These are phyloP conservation scores for Diarsia mendica DNA, from an alignment of 2,888 invertebrate species.

Conservation along the genomic window DNA sequence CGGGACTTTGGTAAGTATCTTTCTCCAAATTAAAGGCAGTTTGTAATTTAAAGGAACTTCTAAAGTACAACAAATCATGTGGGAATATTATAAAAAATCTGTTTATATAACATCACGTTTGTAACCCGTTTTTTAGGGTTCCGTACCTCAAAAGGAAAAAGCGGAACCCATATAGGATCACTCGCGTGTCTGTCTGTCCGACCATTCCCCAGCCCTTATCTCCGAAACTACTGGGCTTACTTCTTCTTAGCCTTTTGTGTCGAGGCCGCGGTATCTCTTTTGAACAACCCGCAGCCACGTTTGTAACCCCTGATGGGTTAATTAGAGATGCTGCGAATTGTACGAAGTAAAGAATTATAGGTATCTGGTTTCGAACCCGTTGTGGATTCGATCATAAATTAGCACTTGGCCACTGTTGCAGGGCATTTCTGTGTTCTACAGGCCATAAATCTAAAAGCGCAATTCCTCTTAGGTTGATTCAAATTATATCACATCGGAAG, in stretches of 20 bases:
- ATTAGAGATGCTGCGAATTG: neutral
- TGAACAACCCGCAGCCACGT: no score
- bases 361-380: no score
- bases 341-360: neutral
- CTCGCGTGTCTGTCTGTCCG: no score
- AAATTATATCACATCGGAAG: no score
- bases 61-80: no score
- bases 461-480: no score
- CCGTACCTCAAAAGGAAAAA: no score
- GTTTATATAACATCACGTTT: neutral
- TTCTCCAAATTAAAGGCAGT: neutral
- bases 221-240: no score
- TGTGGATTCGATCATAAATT: neutral
- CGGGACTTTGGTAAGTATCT: neutral
- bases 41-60: neutral
- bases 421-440: neutral
- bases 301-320: neutral
- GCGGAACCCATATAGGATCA: no score
- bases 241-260: no score
- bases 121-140: neutral
- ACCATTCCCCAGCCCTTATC: no score
- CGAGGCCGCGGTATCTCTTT: no score
- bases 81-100: neutral
- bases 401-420: neutral
- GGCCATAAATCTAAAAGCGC: neutral